phyloP scores from a whole-genome alignment of 2,888 invertebrate species.

The Temnothorax ravouxi region DNA sequence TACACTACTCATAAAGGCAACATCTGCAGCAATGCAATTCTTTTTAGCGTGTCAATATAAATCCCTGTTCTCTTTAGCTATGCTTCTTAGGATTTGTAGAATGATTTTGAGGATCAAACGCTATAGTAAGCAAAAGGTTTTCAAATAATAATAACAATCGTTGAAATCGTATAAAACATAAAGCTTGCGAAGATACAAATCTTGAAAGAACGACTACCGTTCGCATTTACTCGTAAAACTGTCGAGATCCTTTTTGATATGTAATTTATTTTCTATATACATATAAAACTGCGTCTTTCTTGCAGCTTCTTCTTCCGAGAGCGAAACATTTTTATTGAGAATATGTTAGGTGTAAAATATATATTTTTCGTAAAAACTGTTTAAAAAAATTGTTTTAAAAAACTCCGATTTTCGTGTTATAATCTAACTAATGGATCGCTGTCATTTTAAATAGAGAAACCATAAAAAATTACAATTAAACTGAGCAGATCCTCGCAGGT shows the following conservation, averaged over 20 bases:
- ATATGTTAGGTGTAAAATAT: neutral
- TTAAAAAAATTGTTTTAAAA: neutral
- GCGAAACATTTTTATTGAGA: neutral
- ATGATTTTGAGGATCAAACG: neutral
- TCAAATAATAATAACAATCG: neutral
- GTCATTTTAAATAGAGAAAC: neutral
- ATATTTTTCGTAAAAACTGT: neutral
- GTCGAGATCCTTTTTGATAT: neutral
- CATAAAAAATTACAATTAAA: neutral
- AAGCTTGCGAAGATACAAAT: neutral
- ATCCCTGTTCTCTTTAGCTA: neutral
- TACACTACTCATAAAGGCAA: neutral
- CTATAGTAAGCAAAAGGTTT: neutral
- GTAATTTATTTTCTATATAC: neutral
- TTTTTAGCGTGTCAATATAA: neutral
- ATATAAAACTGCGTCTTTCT: neutral
- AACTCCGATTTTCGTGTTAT: neutral
- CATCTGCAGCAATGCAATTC: neutral
- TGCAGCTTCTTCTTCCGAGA: neutral
- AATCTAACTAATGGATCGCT: neutral
- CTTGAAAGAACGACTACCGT: neutral
- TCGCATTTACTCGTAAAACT: neutral
- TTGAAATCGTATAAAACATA: neutral
- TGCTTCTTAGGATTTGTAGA: neutral
- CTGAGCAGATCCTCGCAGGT: neutral